phyloP scores from a whole-genome alignment of 2,113 vertebrate species.

The Chaenogobius annularis region DNA sequence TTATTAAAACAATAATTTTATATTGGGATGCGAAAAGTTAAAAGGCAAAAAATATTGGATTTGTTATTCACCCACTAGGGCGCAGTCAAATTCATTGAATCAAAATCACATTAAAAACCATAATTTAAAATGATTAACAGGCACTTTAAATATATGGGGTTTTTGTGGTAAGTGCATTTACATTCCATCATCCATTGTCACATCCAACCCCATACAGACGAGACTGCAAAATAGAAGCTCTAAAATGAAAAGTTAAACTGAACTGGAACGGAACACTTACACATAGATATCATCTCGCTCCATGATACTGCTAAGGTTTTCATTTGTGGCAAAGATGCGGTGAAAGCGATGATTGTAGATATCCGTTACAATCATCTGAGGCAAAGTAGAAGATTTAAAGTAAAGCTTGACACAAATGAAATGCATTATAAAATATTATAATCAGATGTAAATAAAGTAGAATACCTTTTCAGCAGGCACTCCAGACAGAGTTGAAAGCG shows the following conservation, averaged over 20 bases:
- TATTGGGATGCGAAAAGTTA: neutral
- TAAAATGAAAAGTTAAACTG: neutral
- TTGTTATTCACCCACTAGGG: neutral
- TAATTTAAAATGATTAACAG: neutral
- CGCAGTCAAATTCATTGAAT: no score
- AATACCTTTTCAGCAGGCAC: conserved; percentile 92
- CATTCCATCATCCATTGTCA: neutral
- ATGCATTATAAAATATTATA: neutral
- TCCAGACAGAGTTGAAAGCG: conserved; percentile 85
- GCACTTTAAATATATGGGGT: neutral
- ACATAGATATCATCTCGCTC: conserved; percentile 97
- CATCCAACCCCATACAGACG: neutral
- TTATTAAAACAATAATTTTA: neutral
- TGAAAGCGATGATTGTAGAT: conserved; percentile 99
- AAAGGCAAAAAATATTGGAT: no score
- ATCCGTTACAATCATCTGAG: conserved; percentile 90
- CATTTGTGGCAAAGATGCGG: conserved; percentile 94
- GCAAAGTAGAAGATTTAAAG: neutral
- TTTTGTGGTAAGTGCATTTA: neutral
- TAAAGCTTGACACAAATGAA: neutral
- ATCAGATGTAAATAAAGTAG: neutral
- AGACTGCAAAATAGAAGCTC: neutral
- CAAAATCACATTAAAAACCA: no score
- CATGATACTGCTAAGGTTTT: conserved; percentile 99
- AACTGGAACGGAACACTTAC: conserved; percentile 79